phyloP scores from a whole-genome alignment of 2,888 invertebrate genomes.

The Toxonevra muliebris region DNA sequence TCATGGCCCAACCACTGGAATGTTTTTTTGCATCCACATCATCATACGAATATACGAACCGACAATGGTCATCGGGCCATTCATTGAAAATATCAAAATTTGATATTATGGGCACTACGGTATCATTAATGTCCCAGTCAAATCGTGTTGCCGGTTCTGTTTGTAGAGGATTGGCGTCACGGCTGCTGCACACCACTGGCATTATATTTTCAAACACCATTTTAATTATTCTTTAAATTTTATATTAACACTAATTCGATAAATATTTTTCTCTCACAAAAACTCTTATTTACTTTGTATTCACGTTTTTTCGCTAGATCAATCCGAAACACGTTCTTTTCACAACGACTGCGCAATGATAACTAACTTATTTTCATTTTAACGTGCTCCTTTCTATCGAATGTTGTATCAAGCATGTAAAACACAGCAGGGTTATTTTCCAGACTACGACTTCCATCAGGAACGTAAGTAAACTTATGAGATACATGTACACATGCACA shows the following conservation, averaged over 20 bases:
- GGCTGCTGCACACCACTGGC: no score
- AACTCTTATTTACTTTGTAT: not conserved
- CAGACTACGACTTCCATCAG: constrained; percentile 8
- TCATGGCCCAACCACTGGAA: constrained; percentile 97
- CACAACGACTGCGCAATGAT: constrained; percentile 62
- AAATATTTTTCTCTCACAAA: no score
- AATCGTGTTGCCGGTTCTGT: not conserved
- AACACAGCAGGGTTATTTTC: constrained; percentile 34
- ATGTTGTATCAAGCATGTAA: no score
- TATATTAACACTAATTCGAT: no score
- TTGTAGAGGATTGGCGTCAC: no score
- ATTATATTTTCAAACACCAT: no score
- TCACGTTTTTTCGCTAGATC: constrained; percentile 17
- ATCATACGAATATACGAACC: constrained; percentile 82
- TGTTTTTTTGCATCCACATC: constrained; percentile 93
- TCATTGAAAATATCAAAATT: constrained; percentile 88
- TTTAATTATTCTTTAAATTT: no score
- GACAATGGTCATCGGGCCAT: constrained; percentile 96
- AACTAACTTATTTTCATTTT: constrained; percentile 48
- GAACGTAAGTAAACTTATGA: constrained; percentile 8
- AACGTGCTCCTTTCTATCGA: no score
- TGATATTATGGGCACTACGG: constrained; percentile 83
- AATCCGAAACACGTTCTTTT: constrained; percentile 47
- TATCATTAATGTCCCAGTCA: constrained; percentile 97
- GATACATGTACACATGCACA: constrained; percentile 23